phyloP scores from a whole-genome alignment of 2,113 vertebrate genomes.

The Ammospiza caudacuta region DNA sequence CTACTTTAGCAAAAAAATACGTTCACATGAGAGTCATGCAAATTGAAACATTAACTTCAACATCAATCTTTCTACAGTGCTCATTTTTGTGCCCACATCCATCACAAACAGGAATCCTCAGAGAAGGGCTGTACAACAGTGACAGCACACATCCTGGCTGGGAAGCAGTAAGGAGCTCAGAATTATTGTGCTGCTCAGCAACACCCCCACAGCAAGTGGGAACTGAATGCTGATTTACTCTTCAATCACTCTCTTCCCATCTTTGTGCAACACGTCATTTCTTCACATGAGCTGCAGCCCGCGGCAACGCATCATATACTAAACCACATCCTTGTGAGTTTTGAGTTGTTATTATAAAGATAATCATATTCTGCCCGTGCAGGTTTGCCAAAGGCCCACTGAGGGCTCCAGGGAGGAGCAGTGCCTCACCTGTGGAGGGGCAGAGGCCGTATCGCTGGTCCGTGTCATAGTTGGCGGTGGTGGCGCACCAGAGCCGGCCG shows the following conservation, averaged over 20 bases:
- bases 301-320: neutral
- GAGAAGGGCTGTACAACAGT: neutral
- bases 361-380: neutral
- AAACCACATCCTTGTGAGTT: neutral
- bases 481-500: slow-evolving; percentile 84
- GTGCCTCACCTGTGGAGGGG: slow-evolving; percentile 75
- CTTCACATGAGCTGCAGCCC: neutral
- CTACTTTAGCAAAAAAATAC: neutral
- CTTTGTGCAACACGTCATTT: neutral
- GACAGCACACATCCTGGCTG: neutral
- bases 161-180: neutral
- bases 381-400: accelerated
- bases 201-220: neutral
- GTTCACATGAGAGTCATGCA: neutral
- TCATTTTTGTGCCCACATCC: neutral
- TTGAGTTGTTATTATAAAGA: neutral
- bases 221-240: neutral
- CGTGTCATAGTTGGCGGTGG: slow-evolving; percentile 76
- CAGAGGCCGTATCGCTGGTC: slow-evolving; percentile 83
- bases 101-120: accelerated
- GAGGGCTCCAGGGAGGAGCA: neutral
- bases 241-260: neutral
- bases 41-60: neutral
- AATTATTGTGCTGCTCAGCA: neutral
- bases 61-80: neutral